phyloP scores from a whole-genome alignment of 35 echinoderm and acorn worm genomes.

The Lytechinus variegatus region DNA sequence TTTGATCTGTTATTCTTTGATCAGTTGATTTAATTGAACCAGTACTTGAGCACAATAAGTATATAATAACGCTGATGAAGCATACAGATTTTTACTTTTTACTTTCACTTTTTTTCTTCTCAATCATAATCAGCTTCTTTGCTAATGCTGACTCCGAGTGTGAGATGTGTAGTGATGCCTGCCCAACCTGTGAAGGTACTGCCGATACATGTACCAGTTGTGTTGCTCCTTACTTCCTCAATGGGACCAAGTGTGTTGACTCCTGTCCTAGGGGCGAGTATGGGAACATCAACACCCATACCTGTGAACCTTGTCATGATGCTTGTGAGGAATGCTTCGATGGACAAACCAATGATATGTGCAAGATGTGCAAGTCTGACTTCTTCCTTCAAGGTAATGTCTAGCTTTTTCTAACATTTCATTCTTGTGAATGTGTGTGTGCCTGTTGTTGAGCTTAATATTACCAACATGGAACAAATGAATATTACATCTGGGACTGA shows the following conservation, averaged over 20 bases:
- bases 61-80: too few species aligned
- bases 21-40: too few species aligned
- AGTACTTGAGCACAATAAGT: too few species aligned
- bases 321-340: slow-evolving; percentile 81
- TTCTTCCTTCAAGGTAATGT: slow-evolving; percentile 79
- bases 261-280: slow-evolving; percentile 70
- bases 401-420: neutral
- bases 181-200: slow-evolving; percentile 52
- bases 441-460: too few species aligned
- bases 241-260: slow-evolving; percentile 49
- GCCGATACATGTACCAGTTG: slow-evolving; percentile 67
- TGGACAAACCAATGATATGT: slow-evolving; percentile 64
- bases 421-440: too few species aligned
- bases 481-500: too few species aligned
- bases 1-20: neutral
- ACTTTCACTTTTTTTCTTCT: neutral
- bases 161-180: slow-evolving; percentile 58
- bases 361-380: slow-evolving; percentile 65
- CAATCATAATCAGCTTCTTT: slow-evolving; percentile 58
- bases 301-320: slow-evolving; percentile 64
- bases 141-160: slow-evolving; percentile 41
- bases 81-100: neutral
- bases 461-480: too few species aligned
- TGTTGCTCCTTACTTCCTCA: slow-evolving; percentile 64
- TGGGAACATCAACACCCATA: slow-evolving; percentile 56